These are phyloP conservation scores for Trachymyrmex cornetzi DNA, from an alignment of 1,140 invertebrate species.

Conservation along the genomic window DNA sequence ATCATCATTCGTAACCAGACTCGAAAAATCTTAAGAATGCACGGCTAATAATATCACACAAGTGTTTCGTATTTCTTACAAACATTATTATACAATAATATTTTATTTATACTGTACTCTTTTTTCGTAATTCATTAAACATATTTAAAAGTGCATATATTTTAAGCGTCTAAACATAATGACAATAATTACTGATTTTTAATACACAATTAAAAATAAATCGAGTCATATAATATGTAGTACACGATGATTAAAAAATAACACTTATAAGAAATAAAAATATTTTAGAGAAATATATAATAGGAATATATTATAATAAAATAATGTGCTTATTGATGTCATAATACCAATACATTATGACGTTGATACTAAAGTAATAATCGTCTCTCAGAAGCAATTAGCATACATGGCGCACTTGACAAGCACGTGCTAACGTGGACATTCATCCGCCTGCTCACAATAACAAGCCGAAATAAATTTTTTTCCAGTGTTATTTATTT, in stretches of 20 bases:
- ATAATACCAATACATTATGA: background rate
- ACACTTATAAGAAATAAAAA: background rate
- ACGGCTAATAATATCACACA: background rate
- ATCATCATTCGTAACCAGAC: background rate
- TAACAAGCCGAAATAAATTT: conserved; percentile 21
- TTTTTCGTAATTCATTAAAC: background rate
- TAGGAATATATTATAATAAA: background rate
- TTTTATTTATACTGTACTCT: background rate
- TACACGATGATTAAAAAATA: background rate
- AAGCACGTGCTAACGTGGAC: conserved; percentile 32
- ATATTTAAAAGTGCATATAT: background rate
- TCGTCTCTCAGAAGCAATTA: background rate
- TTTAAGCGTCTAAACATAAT: background rate
- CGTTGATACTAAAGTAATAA: conserved; percentile 15
- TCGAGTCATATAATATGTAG: background rate
- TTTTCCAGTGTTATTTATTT: conserved; percentile 44
- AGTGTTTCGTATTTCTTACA: background rate
- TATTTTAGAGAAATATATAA: background rate
- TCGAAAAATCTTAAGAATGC: background rate
- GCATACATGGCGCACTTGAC: background rate
- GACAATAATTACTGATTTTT: background rate
- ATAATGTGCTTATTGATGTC: background rate
- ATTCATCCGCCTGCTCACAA: conserved; percentile 11
- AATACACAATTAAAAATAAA: background rate
- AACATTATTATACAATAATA: background rate